Evolutionary conservation across 2,888 invertebrate species (phyloP), one percentile per base, ranked within the genome.

Genomic region (Chrysolina oricalcia): DNA sequence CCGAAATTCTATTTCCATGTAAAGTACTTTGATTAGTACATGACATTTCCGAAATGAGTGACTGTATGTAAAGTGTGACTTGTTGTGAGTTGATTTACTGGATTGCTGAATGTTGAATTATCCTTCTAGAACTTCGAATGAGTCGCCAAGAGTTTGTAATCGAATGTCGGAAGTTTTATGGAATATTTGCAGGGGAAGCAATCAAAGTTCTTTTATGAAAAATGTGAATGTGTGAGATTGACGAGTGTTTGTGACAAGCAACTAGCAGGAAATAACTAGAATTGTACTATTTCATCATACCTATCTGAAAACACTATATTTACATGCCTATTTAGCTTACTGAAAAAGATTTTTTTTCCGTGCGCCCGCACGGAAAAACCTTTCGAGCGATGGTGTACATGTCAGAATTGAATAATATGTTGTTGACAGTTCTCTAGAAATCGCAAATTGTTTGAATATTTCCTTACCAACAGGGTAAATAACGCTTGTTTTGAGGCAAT

Each of bases 1-100:
- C 82, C 79, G 78, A 83, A 82, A 81, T 81, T 81, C 81, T 79
- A 83, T 82, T 83, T 81, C 73, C 81, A 83, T 82, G 82, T 80
- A 83, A 83, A 82, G 70, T 72, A 66, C 64, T 72, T 81, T 78
- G 80, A 80, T 80, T 79, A 79, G 72, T 77, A 77, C 77, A 73
- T 65, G 78, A 74, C 79, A 75, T 81, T 78, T 76, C 59, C 66
- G 76, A 75, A 81, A 80, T 78, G 78, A 79, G 80, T 81, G 72
- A 76, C 76, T 74, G 75, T 75, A 76, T 76, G 75, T 73, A 70
- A 78, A 75, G 74, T 78, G n/a, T 75, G 74, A 76, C 74, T 78
- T 10, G 27, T 35, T 5, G 11, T 21, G 59, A 15, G n/a, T 59
- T 23, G 59, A 59, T 59, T 0, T 59, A 9, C 11, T 15, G 1